Evolutionary conservation across 2,888 invertebrate species (phyloP), one percentile per base, ranked within the genome.

Genomic region (Euphydryas editha): DNA sequence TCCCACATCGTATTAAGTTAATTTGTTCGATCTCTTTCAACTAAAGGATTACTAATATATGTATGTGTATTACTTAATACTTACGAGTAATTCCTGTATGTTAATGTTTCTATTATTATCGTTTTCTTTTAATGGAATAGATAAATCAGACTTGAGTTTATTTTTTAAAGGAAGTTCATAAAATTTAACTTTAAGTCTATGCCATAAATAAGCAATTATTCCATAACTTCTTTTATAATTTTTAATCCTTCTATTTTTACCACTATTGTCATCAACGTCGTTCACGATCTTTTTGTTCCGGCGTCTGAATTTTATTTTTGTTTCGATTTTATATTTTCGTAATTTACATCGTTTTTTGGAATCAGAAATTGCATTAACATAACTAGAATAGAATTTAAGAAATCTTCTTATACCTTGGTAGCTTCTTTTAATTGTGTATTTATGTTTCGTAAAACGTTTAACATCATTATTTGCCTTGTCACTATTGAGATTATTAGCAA

Each of bases 241-340:
- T 18, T 39, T 39, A 15, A 71, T 73, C 13, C 77, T 76, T 36
- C 73, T 76, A 20, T 18, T 67, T 36, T 30, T 1, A 8, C 44
- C 10, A 20, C 36, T 11, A 62, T 60, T 6, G 46, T 65, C 24
- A 59, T 59, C 20, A 17, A 59, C 60, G 11, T 57, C 62, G 7
- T 1, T 51, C n/a, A 47, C 42, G 37, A 62, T 58, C 67, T 59
- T 59, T 65, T 85, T 86, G 78, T 83, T 87, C 62, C 81, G 84
- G 5, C 80, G 77, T 72, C 86, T 88, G 60, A 81, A 79, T 64
- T 84, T 81, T 37, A 72, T 76, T 24, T 75, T 78, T n/a, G 13
- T 42, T 15, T n/a, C n/a, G n/a, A n/a, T n/a, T n/a, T 18, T n/a
- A 11, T 46, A 39, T 42, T 44, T 57, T 13, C 17, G 11, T 15